Percentiles rank a stretch among this genome's conserved stretches.
Evolutionary conservation across 2,888 invertebrate genomes (phyloP).

Genomic region (Heteropelma amictum): DNA sequence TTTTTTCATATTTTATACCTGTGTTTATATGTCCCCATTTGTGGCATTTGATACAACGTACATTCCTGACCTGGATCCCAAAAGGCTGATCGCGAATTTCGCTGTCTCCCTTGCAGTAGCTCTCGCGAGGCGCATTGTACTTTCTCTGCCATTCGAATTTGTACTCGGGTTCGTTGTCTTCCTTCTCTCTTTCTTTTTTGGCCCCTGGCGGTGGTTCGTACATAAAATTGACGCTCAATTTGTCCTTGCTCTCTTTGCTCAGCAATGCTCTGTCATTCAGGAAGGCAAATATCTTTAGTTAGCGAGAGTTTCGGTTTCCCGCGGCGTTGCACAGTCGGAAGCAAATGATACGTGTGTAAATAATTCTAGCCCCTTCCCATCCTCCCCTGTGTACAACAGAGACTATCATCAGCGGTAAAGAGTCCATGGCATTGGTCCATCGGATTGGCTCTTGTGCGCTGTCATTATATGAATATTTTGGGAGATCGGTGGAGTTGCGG

Average conservation of each 20-base stretch:
- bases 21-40: constrained; percentile 99
- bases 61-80: constrained; percentile 98
- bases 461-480: no score
- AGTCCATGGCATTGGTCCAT: no score
- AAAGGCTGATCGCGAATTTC: constrained; percentile 99
- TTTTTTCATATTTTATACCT: constrained; percentile 78
- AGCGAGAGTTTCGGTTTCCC: no score
- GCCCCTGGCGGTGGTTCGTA: constrained; percentile 99
- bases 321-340: no score
- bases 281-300: no score
- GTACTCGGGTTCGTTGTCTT: constrained; percentile 96
- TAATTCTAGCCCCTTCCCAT: no score
- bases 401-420: no score
- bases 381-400: no score
- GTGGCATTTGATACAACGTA: constrained; percentile 98
- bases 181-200: constrained; percentile 93
- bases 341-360: no score
- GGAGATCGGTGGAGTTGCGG: no score
- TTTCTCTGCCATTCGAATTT: constrained; percentile 99
- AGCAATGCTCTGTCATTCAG: constrained; percentile 90
- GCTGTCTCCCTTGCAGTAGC: constrained; percentile 98
- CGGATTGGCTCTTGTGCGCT: no score
- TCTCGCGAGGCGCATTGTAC: constrained; percentile 99
- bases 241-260: constrained; percentile 99
- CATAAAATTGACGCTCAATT: constrained; percentile 98